phyloP scores from a whole-genome alignment of 2,113 vertebrate genomes.

The Gymnogyps californianus region DNA sequence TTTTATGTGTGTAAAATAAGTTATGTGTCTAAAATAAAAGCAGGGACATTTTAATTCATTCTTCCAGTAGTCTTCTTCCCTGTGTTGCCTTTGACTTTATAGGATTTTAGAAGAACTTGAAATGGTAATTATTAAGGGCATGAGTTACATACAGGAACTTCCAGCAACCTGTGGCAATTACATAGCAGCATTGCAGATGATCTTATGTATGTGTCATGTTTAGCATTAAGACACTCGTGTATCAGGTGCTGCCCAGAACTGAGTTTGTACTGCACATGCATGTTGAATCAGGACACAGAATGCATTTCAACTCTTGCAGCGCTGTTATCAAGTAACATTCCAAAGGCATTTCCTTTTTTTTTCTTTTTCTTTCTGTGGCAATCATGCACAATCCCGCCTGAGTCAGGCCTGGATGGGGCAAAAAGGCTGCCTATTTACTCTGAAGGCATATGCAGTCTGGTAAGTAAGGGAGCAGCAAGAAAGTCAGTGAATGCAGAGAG shows the following conservation, averaged over 20 bases:
- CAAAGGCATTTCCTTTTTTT: background rate
- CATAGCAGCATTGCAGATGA: background rate
- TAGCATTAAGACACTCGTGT: background rate
- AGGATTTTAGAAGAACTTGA: background rate
- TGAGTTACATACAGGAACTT: background rate
- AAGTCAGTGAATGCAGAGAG: background rate
- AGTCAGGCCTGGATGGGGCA: background rate
- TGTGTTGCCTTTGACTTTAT: background rate
- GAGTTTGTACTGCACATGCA: background rate
- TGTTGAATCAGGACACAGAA: background rate
- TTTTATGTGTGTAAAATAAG: no score
- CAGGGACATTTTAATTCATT: background rate
- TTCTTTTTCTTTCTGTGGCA: background rate
- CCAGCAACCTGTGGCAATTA: background rate
- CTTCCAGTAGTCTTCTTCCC: background rate
- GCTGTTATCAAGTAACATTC: background rate
- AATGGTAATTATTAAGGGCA: background rate
- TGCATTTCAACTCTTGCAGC: background rate
- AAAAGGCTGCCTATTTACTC: background rate
- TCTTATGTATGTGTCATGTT: background rate
- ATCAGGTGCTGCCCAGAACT: background rate
- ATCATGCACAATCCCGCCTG: no score
- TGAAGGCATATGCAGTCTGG: background rate
- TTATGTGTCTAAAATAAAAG: background rate
- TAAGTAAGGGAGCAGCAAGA: background rate